A percentile compares a stretch with the other conserved stretches of the same genome.
These are phyloP conservation scores for Motacilla tschutschensis DNA, from an alignment of 2,113 vertebrate species.

Conservation along the genomic window DNA sequence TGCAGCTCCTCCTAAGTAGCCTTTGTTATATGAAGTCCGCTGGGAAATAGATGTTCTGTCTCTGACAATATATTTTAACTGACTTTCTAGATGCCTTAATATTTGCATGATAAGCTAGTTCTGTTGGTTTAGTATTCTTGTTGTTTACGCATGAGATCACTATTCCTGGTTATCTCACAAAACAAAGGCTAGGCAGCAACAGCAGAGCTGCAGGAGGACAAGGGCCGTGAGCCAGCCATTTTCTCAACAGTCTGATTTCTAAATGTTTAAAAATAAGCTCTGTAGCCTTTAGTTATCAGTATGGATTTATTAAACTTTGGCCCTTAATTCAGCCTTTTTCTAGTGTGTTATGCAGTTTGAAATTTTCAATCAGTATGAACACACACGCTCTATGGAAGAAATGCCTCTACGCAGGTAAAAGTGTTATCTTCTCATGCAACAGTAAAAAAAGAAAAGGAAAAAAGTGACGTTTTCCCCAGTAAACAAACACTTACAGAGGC, in stretches of 20 bases:
- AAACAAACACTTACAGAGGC: slow-evolving; percentile 88
- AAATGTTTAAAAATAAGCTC: slow-evolving; percentile 72
- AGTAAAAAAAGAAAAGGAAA: slow-evolving; percentile 67
- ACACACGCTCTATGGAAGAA: slow-evolving; percentile 77
- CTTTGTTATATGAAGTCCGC: slow-evolving; percentile 90
- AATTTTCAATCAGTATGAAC: slow-evolving; percentile 72
- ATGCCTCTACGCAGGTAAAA: slow-evolving; percentile 75
- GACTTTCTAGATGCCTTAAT: slow-evolving; percentile 99
- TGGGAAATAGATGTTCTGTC: slow-evolving; percentile 98
- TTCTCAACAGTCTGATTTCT: slow-evolving; percentile 76
- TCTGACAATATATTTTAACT: slow-evolving; percentile 86
- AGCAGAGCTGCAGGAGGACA: slow-evolving; percentile 70
- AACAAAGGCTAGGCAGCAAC: slow-evolving; percentile 78
- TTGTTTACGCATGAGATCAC: slow-evolving; percentile 89
- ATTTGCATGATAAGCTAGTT: slow-evolving; percentile 98
- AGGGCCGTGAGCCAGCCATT: slow-evolving; percentile 69
- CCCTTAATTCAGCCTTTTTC: slow-evolving; percentile 77
- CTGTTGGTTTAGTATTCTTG: slow-evolving; percentile 88
- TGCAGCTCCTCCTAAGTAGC: slow-evolving; percentile 86
- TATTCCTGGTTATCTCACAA: slow-evolving; percentile 88
- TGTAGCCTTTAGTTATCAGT: slow-evolving; percentile 78
- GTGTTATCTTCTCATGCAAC: slow-evolving; percentile 78
- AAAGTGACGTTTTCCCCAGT: slow-evolving; percentile 70
- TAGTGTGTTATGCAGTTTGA: slow-evolving; percentile 77
- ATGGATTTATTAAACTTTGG: slow-evolving; percentile 79